A percentile compares a stretch with the other conserved stretches of the same genome.
Conservation (phyloP, 2,113 vertebrate genomes). For the Antechinus flavipes region DNA sequence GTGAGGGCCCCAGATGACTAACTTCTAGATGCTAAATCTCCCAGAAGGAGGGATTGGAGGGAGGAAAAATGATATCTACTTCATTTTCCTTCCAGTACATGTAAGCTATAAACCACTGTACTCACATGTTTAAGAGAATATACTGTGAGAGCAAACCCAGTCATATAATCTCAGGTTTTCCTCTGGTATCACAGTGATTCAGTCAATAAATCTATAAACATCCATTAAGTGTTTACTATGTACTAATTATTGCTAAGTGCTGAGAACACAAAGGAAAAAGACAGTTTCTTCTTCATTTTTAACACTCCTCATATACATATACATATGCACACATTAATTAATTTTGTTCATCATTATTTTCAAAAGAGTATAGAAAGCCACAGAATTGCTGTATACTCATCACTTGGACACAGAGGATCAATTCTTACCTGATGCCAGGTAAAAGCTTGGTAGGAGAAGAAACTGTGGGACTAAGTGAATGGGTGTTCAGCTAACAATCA, state of each 20-base stretch:
- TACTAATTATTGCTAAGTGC: background rate
- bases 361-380: background rate
- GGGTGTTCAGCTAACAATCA: background rate
- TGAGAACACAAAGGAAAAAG: background rate
- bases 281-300: background rate
- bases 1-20: background rate
- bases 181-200: background rate
- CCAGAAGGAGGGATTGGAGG: background rate
- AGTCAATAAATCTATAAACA: background rate
- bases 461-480: background rate
- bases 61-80: background rate
- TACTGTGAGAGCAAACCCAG: background rate
- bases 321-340: no score
- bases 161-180: background rate
- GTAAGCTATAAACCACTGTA: background rate
- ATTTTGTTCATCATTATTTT: background rate
- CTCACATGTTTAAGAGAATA: background rate
- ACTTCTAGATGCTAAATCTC: background rate
- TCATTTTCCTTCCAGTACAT: background rate
- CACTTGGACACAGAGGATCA: background rate
- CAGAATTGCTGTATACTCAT: background rate
- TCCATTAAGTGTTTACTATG: background rate
- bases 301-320: background rate
- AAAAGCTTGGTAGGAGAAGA: background rate
- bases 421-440: background rate